Base-by-base conservation (phyloP, 2,888 invertebrate species). In the Chymomyza fuscimana region DNA sequence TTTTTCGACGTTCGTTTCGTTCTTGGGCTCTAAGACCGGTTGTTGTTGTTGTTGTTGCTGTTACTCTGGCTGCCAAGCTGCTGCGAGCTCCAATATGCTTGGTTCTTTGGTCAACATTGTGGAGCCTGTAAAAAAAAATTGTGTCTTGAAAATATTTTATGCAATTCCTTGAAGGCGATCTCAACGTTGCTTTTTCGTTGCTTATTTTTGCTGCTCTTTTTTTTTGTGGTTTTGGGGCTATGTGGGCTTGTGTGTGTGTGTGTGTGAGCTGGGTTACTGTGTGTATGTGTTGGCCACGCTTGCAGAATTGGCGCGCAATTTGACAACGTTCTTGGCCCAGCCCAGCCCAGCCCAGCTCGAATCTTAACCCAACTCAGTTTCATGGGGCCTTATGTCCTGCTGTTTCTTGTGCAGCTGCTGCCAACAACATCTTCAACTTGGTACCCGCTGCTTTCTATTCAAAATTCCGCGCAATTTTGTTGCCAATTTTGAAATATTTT, bases 261-360 rank as follows among this genome's bases (percentile, higher is more conserved):
- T 52, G 25, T 52, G 40, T 46, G 46, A 12, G 29, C 32, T 32
- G 32, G 32, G 7, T 32, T 32, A 1, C 32, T 5, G 5, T 32
- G 63, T 63, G 10, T 51, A 5, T 65, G 56, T 56, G 50, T 25
- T 36, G 32, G 65, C 65, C 65, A 65, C 65, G n/a, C 54, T 65
- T 19, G 36, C 40, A 74, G 82, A 89, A 89, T 88, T 88, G 90
- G 88, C 90, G 88, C 89, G 88, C 90, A 88, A 83, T 86, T 87
- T 81, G 81, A 65, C 79, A 79, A 75, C 67, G 58, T 65, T 52
- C 54, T 69, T 66, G 68, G 67, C 58, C 64, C 40, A 36, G 59
- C 69, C 67, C 73, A 36, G 59, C 69, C 67, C 73, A 60, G 61
- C 36, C 56, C 16, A 56, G 22, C 56, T 19, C 72, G 52, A 68